Percentiles rank a stretch among this genome's conserved stretches.
Conservation (phyloP, 1,140 invertebrate species). For the Drosophila sp. region DNA sequence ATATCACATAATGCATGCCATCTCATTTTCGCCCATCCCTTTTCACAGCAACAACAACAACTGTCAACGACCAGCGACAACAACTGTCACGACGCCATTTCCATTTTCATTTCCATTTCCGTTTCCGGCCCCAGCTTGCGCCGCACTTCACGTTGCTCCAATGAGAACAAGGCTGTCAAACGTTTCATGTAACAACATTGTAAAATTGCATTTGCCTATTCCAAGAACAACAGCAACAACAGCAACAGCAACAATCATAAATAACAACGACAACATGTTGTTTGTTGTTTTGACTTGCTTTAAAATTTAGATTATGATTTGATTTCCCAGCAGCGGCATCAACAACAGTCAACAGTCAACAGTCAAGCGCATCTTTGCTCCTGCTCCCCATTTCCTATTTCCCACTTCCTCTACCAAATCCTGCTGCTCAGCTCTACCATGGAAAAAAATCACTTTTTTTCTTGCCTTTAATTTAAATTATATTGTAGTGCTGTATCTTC, state of each 20-base stretch:
- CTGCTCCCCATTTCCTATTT: not conserved
- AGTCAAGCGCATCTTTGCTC: conserved; percentile 12
- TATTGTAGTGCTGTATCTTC: too few species aligned
- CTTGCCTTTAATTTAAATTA: too few species aligned
- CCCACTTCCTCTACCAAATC: not conserved
- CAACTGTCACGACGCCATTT: conserved; percentile 31
- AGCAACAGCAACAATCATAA: not conserved
- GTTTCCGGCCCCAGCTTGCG: conserved; percentile 5
- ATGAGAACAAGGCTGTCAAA: conserved; percentile 35
- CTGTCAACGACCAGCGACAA: not conserved
- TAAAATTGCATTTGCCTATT: conserved; percentile 75
- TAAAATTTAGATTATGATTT: conserved; percentile 82
- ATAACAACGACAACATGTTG: conserved; percentile 9
- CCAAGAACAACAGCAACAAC: conserved; percentile 17
- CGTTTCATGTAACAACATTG: conserved; percentile 78
- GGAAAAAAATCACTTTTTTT: too few species aligned
- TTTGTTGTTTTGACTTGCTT: conserved; percentile 50
- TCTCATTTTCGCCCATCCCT: conserved; percentile 38
- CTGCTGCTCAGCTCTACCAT: not conserved
- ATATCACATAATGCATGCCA: conserved; percentile 40
- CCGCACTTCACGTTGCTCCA: not conserved
- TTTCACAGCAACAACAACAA: not conserved
- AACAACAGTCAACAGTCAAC: conserved; percentile 11
- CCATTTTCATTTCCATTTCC: conserved; percentile 62
- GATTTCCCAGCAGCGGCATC: conserved; percentile 60